These are phyloP conservation scores for Sesia apiformis DNA, from an alignment of 2,888 invertebrate genomes.

Conservation along the genomic window DNA sequence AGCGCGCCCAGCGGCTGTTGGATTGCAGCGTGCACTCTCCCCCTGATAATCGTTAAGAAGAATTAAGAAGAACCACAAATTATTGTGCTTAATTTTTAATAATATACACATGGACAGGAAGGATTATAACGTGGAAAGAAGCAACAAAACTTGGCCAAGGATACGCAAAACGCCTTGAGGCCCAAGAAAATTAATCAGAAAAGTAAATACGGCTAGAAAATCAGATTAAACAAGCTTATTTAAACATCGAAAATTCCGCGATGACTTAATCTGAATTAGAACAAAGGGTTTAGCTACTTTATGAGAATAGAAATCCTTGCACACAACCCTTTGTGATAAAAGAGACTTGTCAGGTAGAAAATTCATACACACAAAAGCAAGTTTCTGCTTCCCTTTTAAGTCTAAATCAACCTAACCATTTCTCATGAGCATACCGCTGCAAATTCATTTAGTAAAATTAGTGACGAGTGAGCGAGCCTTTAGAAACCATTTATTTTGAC, in stretches of 20 bases:
- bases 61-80: too few relatives aligned
- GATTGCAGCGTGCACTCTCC: too few relatives aligned
- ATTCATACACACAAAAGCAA: background rate
- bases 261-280: background rate
- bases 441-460: too few relatives aligned
- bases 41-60: too few relatives aligned
- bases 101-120: too few relatives aligned
- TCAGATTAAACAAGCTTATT: background rate
- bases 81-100: too few relatives aligned
- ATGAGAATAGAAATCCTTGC: background rate
- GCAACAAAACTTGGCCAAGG: background rate
- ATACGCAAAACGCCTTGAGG: background rate
- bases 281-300: background rate
- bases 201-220: background rate
- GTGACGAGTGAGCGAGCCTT: too few relatives aligned
- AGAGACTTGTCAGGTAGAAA: background rate
- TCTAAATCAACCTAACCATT: too few relatives aligned
- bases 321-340: background rate
- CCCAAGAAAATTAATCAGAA: background rate
- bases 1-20: too few relatives aligned
- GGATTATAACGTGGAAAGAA: background rate
- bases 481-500: too few relatives aligned
- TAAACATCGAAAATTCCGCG: background rate
- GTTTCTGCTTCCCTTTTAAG: background rate
- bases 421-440: too few relatives aligned